Base-by-base conservation (phyloP, 2,113 vertebrate genomes). In the Psilopogon haemacephalus region DNA sequence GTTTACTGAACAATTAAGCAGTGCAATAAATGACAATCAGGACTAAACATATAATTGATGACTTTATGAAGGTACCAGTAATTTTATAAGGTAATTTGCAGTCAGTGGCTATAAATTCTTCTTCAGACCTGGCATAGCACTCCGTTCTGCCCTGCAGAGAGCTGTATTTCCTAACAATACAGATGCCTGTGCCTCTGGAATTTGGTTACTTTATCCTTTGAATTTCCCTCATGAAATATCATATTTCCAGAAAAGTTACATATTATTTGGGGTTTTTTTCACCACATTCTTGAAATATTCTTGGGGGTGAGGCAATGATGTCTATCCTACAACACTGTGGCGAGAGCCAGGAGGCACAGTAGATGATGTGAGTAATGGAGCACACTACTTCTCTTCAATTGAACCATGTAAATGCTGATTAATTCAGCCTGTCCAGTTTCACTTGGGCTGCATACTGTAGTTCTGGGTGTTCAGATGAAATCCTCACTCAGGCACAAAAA, bases 71-170 rank as follows among this genome's bases (percentile, higher is more conserved):
- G 73, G 75, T 91, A 94, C 86, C 83, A 50, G 89, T 94, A 81
- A 91, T 92, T 96, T 94, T 92, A 90, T 96, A 94, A 79, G 87
- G 89, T 89, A 95, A 85, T 95, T 95, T 96, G 92, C 81, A 96
- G 81, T 67, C 90, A 82, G 63, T 75, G 79, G 72, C 89, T 78
- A 52, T 91, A 95, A 95, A 96, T 87, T 88, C 75, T 83, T 62
- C 15, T 64, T 89, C 77, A 75, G 95, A 80, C 73, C 79, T 84
- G 65, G 73, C 86, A 93, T 74, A 56, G 48, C 83, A 54, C 54
- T 81, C 69, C 40, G 79, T 42, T 95, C 77, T 78, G 93, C 91
- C 91, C 93, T 95, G 93, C 60, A 89, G 87, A 96, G 85, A 95
- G 94, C 82, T 91, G 77, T 83, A 80, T 96, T 92, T 96, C 89